Percentiles rank a stretch among this genome's conserved stretches.
Evolutionary conservation across 37 sponge, comb jelly and placozoan species (phyloP).

Genomic region (Spongilla lacustris): DNA sequence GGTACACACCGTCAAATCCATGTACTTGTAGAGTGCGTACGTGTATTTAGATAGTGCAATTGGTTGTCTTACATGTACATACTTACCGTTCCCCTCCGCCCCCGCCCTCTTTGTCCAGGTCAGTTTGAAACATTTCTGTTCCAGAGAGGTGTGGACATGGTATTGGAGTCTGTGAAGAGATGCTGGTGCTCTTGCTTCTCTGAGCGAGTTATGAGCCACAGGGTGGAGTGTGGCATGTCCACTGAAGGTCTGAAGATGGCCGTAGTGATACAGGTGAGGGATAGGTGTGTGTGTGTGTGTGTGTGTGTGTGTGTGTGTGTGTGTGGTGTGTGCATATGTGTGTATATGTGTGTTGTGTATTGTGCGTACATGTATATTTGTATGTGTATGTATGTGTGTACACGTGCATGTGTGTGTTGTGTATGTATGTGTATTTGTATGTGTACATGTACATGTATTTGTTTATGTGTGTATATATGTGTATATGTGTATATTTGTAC

Average conservation of each 20-base stretch:
- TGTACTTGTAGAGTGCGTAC: too few species aligned
- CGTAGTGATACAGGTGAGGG: constrained; percentile 81
- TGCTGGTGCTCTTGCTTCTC: constrained; percentile 90
- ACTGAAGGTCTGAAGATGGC: constrained; percentile 73
- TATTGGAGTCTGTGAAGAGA: constrained; percentile 51
- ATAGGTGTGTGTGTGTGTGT: not conserved
- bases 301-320: not conserved
- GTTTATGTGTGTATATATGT: not conserved
- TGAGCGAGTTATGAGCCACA: constrained; percentile 81
- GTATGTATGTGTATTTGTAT: not conserved
- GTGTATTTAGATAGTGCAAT: too few species aligned
- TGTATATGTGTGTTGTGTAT: not conserved
- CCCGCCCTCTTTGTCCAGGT: constrained; percentile 42
- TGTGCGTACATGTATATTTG: not conserved
- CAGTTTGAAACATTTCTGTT: constrained; percentile 90
- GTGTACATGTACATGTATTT: not conserved
- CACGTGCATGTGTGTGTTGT: not conserved
- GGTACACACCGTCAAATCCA: too few species aligned
- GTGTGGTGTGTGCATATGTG: not conserved
- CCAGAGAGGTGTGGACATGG: constrained; percentile 60
- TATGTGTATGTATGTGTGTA: not conserved
- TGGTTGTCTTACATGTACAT: too few species aligned
- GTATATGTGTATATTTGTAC: not conserved
- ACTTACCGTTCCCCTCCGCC: too few species aligned
- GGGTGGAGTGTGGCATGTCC: constrained; percentile 64